A percentile compares a stretch with the other conserved stretches of the same genome.
Conservation (phyloP, 2,113 vertebrate genomes). For the Phrynocephalus versicolor region DNA sequence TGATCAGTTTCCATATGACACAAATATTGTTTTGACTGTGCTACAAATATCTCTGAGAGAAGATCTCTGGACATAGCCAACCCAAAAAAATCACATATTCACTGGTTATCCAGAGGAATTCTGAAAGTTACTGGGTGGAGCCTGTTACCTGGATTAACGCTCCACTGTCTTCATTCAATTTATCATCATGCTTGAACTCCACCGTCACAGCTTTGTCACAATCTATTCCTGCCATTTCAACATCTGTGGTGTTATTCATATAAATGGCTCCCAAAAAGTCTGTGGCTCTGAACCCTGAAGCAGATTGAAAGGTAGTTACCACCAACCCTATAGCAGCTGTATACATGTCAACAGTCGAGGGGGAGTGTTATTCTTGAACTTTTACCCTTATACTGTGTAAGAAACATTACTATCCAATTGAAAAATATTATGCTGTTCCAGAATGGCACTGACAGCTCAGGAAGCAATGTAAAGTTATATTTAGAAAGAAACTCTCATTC, state of each 20-base stretch:
- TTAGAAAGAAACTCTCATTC: neutral
- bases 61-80: neutral
- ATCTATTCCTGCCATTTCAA: conserved; percentile 93
- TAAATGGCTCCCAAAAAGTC: conserved; percentile 91
- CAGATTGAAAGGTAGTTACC: neutral
- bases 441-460: neutral
- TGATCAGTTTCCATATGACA: neutral
- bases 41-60: neutral
- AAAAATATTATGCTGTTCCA: neutral
- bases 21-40: neutral
- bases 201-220: conserved; percentile 92
- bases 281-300: conserved; percentile 89
- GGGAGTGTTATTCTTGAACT: no score
- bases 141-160: conserved; percentile 83
- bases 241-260: conserved; percentile 95
- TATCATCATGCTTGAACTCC: conserved; percentile 95
- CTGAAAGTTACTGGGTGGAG: neutral
- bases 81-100: neutral
- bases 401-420: neutral
- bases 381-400: neutral
- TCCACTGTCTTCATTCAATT: conserved; percentile 86
- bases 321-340: neutral
- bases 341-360: no score
- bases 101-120: neutral
- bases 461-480: neutral